Percentiles rank a stretch among this genome's conserved stretches.
phyloP scores from a whole-genome alignment of 2,888 invertebrate species.

The Plagodis pulveraria region DNA sequence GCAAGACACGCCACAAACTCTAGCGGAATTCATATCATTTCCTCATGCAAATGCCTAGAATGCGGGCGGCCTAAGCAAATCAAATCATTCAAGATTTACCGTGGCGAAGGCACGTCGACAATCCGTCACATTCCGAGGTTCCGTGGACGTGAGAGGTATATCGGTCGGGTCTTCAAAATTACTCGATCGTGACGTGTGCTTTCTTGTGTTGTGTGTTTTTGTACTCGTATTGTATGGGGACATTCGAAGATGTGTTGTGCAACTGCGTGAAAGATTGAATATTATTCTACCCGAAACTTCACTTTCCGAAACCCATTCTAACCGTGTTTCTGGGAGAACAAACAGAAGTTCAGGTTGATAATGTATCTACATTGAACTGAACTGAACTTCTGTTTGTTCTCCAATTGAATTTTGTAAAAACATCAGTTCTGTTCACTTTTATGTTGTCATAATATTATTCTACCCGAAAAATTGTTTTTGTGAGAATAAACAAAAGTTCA shows the following conservation, averaged over 20 bases:
- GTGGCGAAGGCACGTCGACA: slow-evolving; percentile 43
- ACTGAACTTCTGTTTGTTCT: too few species aligned
- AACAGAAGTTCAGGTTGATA: too few species aligned
- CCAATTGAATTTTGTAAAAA: too few species aligned
- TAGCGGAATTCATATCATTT: slow-evolving; percentile 29
- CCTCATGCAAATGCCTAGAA: slow-evolving; percentile 28
- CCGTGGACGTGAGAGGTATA: slow-evolving; percentile 36
- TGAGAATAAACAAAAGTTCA: too few species aligned
- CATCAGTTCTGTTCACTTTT: too few species aligned
- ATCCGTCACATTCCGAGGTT: slow-evolving; percentile 50
- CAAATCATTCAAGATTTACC: slow-evolving; percentile 39
- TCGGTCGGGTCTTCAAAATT: slow-evolving; percentile 57
- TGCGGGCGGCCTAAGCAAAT: slow-evolving; percentile 32
- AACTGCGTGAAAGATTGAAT: slow-evolving; percentile 13
- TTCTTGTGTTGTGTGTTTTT: too few species aligned
- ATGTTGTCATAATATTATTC: too few species aligned
- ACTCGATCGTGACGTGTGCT: slow-evolving; percentile 61
- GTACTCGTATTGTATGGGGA: slow-evolving; percentile 26
- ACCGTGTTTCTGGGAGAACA: too few species aligned
- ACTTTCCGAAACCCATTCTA: too few species aligned
- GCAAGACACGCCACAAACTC: slow-evolving; percentile 14
- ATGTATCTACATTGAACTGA: too few species aligned
- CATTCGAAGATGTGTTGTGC: slow-evolving; percentile 17
- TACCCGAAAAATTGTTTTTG: too few species aligned
- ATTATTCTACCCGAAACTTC: not conserved